Evolutionary conservation across 2,113 vertebrate species (phyloP).

Genomic region (Grallaria varia): DNA sequence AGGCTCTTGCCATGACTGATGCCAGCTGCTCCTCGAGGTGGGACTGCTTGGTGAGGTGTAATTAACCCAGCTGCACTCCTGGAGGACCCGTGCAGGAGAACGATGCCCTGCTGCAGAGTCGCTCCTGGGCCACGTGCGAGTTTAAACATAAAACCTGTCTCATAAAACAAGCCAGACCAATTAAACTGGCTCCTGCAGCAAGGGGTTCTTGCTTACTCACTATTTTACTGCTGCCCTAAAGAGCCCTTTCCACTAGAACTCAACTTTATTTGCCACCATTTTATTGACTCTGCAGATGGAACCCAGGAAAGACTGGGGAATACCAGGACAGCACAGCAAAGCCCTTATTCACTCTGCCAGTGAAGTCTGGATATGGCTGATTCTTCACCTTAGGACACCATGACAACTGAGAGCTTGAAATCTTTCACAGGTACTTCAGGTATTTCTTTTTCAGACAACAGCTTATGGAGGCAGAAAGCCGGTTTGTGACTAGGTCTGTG

Average conservation of each 20-base stretch:
- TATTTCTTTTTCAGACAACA: background rate
- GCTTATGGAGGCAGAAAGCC: background rate
- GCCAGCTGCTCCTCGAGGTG: background rate
- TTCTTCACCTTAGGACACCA: background rate
- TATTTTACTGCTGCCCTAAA: constrained; percentile 58
- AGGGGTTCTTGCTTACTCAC: constrained; percentile 59
- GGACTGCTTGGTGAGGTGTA: constrained; percentile 45
- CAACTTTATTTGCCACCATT: constrained; percentile 58
- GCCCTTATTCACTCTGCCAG: background rate
- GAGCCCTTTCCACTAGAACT: constrained; percentile 58
- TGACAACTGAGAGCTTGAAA: background rate
- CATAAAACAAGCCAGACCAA: constrained; percentile 70
- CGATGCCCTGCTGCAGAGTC: constrained; percentile 40
- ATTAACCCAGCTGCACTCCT: constrained; percentile 30
- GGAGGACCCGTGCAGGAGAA: constrained; percentile 8
- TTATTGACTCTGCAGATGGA: constrained; percentile 67
- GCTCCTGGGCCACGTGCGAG: constrained; percentile 57
- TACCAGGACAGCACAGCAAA: constrained; percentile 29
- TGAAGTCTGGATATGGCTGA: background rate
- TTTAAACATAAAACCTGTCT: constrained; percentile 60
- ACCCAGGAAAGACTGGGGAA: constrained; percentile 35
- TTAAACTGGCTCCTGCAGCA: constrained; percentile 60
- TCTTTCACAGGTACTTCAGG: background rate
- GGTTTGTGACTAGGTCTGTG: background rate
- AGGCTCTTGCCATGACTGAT: background rate